These are phyloP conservation scores for Harpalus rufipes DNA, from an alignment of 2,888 invertebrate genomes.

Conservation along the genomic window DNA sequence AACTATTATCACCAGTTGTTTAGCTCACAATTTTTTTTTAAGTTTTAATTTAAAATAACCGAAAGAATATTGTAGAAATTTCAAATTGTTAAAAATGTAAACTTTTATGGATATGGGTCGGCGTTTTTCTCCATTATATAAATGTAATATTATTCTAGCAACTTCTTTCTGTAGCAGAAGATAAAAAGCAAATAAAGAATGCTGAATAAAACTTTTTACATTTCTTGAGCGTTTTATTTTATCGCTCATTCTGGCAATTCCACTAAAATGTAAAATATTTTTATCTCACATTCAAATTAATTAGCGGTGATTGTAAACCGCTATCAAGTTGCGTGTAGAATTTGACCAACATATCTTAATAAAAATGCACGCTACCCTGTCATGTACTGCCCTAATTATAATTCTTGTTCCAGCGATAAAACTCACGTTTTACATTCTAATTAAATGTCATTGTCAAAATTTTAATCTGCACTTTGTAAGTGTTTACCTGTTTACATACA, in stretches of 20 bases:
- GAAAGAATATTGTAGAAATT: too few species aligned
- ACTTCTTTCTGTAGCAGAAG: too few species aligned
- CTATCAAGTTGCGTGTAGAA: conserved; percentile 17
- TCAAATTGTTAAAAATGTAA: too few species aligned
- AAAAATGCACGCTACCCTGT: conserved; percentile 33
- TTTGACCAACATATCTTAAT: conserved; percentile 46
- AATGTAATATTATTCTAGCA: too few species aligned
- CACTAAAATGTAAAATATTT: neutral
- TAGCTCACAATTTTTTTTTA: too few species aligned
- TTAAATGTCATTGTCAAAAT: conserved; percentile 48
- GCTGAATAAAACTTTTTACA: too few species aligned
- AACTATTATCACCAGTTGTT: too few species aligned
- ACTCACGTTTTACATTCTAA: conserved; percentile 31
- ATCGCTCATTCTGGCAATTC: neutral
- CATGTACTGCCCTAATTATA: conserved; percentile 18
- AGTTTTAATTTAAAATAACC: too few species aligned
- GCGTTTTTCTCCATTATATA: too few species aligned
- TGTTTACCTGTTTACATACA: conserved; percentile 3
- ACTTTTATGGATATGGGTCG: too few species aligned
- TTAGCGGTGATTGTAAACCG: conserved; percentile 22
- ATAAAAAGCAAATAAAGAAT: too few species aligned
- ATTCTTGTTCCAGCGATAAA: conserved; percentile 40
- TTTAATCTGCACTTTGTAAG: conserved; percentile 24
- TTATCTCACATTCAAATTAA: conserved; percentile 22
- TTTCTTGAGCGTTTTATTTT: too few species aligned